A percentile compares a stretch with the other conserved stretches of the same genome.
Evolutionary conservation across 1,140 invertebrate genomes (phyloP).

Genomic region (Zeugodacus cucurbitae): DNA sequence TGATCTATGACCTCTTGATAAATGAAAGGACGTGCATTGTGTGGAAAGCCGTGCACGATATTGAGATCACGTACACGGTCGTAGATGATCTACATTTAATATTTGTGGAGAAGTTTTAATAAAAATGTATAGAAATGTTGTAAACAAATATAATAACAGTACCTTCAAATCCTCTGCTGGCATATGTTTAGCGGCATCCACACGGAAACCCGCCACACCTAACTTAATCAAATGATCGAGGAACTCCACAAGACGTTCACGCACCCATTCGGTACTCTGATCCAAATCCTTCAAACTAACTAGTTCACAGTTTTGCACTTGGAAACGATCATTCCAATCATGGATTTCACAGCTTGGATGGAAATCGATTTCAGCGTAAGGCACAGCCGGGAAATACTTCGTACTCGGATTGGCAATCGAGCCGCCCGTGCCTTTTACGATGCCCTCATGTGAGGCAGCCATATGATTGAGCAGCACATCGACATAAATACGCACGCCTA

Average conservation of each 20-base stretch:
- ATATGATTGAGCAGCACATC: slow-evolving; percentile 92
- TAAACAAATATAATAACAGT: not conserved
- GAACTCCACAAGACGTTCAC: slow-evolving; percentile 74
- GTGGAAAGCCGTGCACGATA: slow-evolving; percentile 71
- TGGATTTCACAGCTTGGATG: slow-evolving; percentile 68
- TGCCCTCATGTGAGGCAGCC: slow-evolving; percentile 68
- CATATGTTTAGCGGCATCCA: slow-evolving; percentile 83
- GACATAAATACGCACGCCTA: slow-evolving; percentile 83
- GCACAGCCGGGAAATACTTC: slow-evolving; percentile 71
- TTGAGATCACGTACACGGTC: slow-evolving; percentile 70
- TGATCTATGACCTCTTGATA: slow-evolving; percentile 88
- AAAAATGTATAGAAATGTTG: too few species aligned
- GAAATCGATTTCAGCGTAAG: slow-evolving; percentile 70
- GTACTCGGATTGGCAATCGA: slow-evolving; percentile 67
- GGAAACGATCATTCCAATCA: slow-evolving; percentile 71
- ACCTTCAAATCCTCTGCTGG: slow-evolving; percentile 73
- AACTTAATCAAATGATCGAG: slow-evolving; percentile 75
- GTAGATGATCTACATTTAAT: slow-evolving; percentile 59
- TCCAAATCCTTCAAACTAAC: slow-evolving; percentile 78
- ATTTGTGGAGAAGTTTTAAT: too few species aligned
- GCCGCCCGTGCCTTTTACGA: slow-evolving; percentile 69
- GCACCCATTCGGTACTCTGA: slow-evolving; percentile 73
- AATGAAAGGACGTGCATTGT: slow-evolving; percentile 73
- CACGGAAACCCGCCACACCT: slow-evolving; percentile 82
- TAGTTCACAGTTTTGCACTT: slow-evolving; percentile 80